Base-by-base conservation (phyloP, 2,888 invertebrate genomes). In the Spilosoma lubricipeda region DNA sequence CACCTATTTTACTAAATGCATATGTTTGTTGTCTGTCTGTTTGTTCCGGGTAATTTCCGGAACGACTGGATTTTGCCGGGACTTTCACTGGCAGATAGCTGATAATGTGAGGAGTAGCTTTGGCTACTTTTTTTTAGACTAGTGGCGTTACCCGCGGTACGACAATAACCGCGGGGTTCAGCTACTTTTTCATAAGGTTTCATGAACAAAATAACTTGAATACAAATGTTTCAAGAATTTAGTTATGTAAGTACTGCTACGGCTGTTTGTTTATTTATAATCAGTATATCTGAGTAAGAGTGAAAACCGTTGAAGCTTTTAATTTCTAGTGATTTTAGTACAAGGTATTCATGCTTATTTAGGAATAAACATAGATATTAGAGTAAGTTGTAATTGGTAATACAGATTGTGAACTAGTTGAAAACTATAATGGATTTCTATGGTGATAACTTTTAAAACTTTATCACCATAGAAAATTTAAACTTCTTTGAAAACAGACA, bases 311-410 rank as follows among this genome's bases (percentile, higher is more conserved):
- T 33, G 18, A 30, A 63, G 30, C 42, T 30, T 63, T 11, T 36
- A 3, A 30, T 59, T 63, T 63, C 15, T 30, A 30, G 70, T 70
- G 42, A 30, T 63, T 30, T 30, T 59, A 70, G 63, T 70, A 70
- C 59, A 70, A 63, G 45, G 30, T 63, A 27, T 36, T 45, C 20
- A 52, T 69, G n/a, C 23, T 33, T 20, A 45, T 52, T 33, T 2
- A 68, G 23, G 33, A 8, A 52, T 52, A 69, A 36, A 23, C n/a
- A 36, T 68, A 52, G 7, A 36, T 15, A 52, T 52, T 52, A 69
- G 52, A n/a, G 52, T 9, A 33, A 27, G n/a, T 67, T n/a, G 39
- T 67, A 67, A 23, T 23, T 11, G 30, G 20, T 3, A 30, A 11
- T 45, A 30, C 1, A 3, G n/a, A 27, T 27, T 4, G 67, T 59